phyloP scores from a whole-genome alignment of 1,140 invertebrate species.

The Nylanderia fulva region DNA sequence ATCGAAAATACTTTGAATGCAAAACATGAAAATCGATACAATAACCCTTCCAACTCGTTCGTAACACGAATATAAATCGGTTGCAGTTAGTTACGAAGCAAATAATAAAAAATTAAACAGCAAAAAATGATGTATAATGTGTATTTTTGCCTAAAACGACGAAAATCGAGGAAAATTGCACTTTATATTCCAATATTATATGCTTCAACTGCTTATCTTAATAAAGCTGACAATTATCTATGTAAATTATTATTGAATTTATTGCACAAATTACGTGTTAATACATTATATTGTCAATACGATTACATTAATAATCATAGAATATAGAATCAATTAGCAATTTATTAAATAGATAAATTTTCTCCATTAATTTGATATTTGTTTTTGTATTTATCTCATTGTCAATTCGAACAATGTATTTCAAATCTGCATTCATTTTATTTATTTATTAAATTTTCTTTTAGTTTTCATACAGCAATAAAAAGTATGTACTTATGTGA shows the following conservation, averaged over 20 bases:
- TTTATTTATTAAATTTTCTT: neutral
- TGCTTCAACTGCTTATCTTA: neutral
- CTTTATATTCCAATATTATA: neutral
- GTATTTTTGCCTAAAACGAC: neutral
- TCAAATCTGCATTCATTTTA: neutral
- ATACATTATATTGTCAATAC: slow-evolving; percentile 1
- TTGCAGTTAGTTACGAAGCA: neutral
- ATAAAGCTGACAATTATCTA: slow-evolving; percentile 1
- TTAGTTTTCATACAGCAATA: neutral
- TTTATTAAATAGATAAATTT: slow-evolving; percentile 1
- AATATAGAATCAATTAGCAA: neutral
- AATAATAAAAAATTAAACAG: slow-evolving; percentile 46
- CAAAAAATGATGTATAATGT: neutral
- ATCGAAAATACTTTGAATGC: slow-evolving; percentile 35
- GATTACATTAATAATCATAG: neutral
- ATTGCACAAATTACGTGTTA: neutral
- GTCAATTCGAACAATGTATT: no score
- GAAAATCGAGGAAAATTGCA: neutral
- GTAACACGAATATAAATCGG: slow-evolving; percentile 30
- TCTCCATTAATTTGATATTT: slow-evolving; percentile 6
- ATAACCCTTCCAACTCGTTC: neutral
- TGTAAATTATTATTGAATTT: slow-evolving; percentile 22
- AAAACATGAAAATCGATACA: slow-evolving; percentile 26
- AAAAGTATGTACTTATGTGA: neutral
- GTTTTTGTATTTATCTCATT: no score